Base-by-base conservation (phyloP, 2,888 invertebrate species). In the Salpingus planirostris region DNA sequence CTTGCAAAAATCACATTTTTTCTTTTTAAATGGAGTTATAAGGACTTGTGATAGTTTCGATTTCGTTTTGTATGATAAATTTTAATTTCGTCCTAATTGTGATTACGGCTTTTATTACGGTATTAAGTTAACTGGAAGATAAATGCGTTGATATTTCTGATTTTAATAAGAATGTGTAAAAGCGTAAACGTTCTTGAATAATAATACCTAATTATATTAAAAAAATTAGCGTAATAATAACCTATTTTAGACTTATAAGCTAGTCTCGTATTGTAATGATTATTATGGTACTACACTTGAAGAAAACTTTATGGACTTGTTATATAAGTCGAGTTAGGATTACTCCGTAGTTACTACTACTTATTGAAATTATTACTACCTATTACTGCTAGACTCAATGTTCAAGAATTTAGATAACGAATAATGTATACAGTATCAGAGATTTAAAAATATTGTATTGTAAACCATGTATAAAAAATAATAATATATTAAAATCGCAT, bases 191-290 rank as follows among this genome's bases (percentile, higher is more conserved):
- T 44, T 39, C 34, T 33, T 45, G 36, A 47, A 43, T 42, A 18
- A 6, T 18, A 18, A 6, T 18, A 18, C 5, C 5, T 18, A 18
- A 18, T 18, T 5, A 18, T 18, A 18, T 5, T 18, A 18, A 18
- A 18, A 18, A n/a, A n/a, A n/a, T n/a, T n/a, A n/a, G n/a, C n/a
- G n/a, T 18, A 18, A 18, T 8, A 18, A 7, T 18, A 7, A 18
- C 8, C 18, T 18, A 38, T n/a, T n/a, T n/a, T 47, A 48, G 43
- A 46, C 41, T 46, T 41, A 38, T 50, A 52, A 49, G 49, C 54
- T 54, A 54, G 54, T 55, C 53, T 23, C 48, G 38, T 45, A 43
- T 40, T 44, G 42, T 49, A 49, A 45, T 24, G n/a, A n/a, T 29
- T 31, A 40, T 46, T 36, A 36, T 40, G 36, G 35, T 38, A n/a